A percentile compares a stretch with the other conserved stretches of the same genome.
phyloP scores from a whole-genome alignment of 2,888 invertebrate genomes.

The Petrolisthes manimaculis region DNA sequence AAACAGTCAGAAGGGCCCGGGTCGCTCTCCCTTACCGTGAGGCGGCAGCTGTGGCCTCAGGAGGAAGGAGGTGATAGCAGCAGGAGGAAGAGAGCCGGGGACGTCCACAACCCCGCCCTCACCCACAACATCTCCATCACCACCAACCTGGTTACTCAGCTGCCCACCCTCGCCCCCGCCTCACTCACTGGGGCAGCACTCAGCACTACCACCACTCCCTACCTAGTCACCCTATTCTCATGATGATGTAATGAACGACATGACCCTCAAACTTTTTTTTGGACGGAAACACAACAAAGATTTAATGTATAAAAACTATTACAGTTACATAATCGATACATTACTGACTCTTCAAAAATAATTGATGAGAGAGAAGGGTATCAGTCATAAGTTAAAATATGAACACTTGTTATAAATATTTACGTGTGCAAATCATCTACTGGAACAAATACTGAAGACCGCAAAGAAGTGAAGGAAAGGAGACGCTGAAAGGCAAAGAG shows the following conservation, averaged over 20 bases:
- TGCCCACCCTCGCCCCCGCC: not conserved
- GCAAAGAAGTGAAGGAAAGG: too few relatives aligned
- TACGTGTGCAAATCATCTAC: too few relatives aligned
- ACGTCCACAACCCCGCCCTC: conserved; percentile 10
- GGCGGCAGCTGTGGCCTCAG: conserved; percentile 30
- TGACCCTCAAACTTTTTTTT: too few relatives aligned
- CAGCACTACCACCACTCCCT: not conserved
- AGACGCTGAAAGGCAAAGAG: too few relatives aligned
- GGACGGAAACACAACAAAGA: too few relatives aligned
- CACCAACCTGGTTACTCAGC: conserved; percentile 13
- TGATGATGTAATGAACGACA: conserved; percentile 12
- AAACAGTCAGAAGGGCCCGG: conserved; percentile 55
- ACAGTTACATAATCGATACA: too few relatives aligned
- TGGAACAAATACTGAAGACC: too few relatives aligned
- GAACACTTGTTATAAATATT: too few relatives aligned
- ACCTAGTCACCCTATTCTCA: not conserved
- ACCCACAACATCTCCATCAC: conserved; percentile 42
- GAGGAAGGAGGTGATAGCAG: conserved; percentile 14
- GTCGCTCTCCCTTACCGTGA: conserved; percentile 30
- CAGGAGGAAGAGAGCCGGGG: not conserved
- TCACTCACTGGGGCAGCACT: not conserved
- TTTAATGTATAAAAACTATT: too few relatives aligned
- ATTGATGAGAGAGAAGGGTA: too few relatives aligned
- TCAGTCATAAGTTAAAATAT: too few relatives aligned
- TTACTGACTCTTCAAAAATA: too few relatives aligned